These are phyloP conservation scores for Mus spicilegus DNA, from an alignment of 2,113 vertebrate genomes.

Conservation along the genomic window DNA sequence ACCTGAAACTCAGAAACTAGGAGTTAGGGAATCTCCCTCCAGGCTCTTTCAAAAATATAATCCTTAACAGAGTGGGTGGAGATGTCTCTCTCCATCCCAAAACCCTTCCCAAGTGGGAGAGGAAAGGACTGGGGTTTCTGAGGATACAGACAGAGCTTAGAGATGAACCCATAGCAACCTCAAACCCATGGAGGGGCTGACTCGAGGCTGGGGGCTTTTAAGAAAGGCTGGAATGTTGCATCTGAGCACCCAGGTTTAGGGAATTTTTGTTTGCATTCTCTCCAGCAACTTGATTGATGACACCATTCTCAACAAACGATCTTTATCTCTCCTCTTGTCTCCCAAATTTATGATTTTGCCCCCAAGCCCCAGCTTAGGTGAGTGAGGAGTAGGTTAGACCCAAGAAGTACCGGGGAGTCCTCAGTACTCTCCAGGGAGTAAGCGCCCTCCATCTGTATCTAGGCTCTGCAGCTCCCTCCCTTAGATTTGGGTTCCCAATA, in stretches of 20 bases:
- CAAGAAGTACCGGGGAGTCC: background rate
- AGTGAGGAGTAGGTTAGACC: background rate
- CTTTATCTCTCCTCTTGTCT: constrained; percentile 80
- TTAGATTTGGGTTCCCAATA: constrained; percentile 27
- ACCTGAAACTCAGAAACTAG: constrained; percentile 66
- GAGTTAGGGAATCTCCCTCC: constrained; percentile 76
- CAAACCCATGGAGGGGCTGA: background rate
- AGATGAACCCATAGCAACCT: background rate
- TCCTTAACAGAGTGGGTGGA: constrained; percentile 41
- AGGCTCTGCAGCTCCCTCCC: background rate
- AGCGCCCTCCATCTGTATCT: background rate
- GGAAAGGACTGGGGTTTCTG: background rate
- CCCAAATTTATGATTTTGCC: constrained; percentile 77
- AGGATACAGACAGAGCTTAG: background rate
- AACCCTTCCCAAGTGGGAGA: background rate
- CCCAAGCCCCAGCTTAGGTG: constrained; percentile 64
- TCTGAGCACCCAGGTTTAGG: constrained; percentile 53
- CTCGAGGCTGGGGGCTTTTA: background rate
- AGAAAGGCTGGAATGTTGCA: background rate
- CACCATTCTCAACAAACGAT: constrained; percentile 79
- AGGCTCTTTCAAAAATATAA: constrained; percentile 72
- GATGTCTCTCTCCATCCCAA: background rate
- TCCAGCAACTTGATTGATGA: constrained; percentile 70
- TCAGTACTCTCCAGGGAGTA: background rate
- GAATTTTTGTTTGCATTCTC: constrained; percentile 55